A percentile compares a stretch with the other conserved stretches of the same genome.
Evolutionary conservation across 2,888 invertebrate species (phyloP).

Genomic region (Drosophila eohydei): DNA sequence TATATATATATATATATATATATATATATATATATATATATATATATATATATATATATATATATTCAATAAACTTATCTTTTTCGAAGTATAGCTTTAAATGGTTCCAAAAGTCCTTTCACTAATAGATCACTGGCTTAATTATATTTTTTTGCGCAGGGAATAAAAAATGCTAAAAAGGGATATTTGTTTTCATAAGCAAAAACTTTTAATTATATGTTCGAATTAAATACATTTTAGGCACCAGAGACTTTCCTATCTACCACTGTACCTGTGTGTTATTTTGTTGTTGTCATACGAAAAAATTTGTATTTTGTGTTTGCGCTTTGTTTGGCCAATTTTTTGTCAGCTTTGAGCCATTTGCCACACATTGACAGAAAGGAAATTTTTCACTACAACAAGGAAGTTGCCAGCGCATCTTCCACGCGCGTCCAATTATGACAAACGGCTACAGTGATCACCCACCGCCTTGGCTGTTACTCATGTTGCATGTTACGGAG

Average conservation of each 20-base stretch:
- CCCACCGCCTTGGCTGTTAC: slow-evolving; percentile 8
- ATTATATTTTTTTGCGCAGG: neutral
- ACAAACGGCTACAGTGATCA: slow-evolving; percentile 53
- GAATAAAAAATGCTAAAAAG: neutral
- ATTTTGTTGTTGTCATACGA: slow-evolving; percentile 10
- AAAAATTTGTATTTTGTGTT: slow-evolving; percentile 26
- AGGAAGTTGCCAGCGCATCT: slow-evolving; percentile 73
- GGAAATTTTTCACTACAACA: slow-evolving; percentile 43
- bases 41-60: too few relatives aligned
- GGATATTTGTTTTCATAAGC: neutral
- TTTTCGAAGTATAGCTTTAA: too few relatives aligned
- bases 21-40: too few relatives aligned
- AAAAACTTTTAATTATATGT: too few relatives aligned
- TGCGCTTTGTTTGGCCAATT: slow-evolving; percentile 44
- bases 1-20: too few relatives aligned
- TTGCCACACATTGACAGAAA: slow-evolving; percentile 59
- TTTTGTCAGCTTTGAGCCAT: slow-evolving; percentile 42
- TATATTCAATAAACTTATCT: too few relatives aligned
- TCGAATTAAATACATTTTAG: neutral
- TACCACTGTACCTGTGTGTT: slow-evolving; percentile 30
- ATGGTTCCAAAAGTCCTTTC: too few relatives aligned
- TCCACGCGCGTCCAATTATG: slow-evolving; percentile 75
- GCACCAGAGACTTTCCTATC: too few relatives aligned
- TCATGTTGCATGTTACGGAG: slow-evolving; percentile 47
- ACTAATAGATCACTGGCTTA: too few relatives aligned